phyloP scores from a whole-genome alignment of 2,888 invertebrate species.

The Micoletzkya japonica region DNA sequence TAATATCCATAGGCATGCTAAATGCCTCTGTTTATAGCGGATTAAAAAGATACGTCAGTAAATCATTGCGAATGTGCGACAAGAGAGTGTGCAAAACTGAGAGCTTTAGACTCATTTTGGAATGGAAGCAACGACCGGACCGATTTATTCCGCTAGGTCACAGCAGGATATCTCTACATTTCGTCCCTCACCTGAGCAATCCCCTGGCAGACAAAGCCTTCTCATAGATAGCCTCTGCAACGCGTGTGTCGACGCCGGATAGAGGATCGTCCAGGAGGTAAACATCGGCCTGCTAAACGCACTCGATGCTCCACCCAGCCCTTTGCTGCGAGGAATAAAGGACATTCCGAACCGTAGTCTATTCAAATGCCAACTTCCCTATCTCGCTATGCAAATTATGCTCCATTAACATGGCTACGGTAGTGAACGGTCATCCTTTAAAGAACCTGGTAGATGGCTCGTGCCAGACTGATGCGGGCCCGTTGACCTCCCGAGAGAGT shows the following conservation, averaged over 20 bases:
- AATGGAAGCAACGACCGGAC: too few relatives aligned
- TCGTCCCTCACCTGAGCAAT: constrained; percentile 4
- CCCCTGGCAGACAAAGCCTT: constrained; percentile 8
- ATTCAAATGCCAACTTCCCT: not conserved
- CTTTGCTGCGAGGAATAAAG: constrained; percentile 1
- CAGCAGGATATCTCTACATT: too few relatives aligned
- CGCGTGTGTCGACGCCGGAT: constrained; percentile 93
- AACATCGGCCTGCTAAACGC: constrained; percentile 73
- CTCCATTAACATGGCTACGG: not conserved
- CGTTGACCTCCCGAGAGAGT: constrained; percentile 87
- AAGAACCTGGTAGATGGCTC: constrained; percentile 82
- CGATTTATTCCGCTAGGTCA: too few relatives aligned
- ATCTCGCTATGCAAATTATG: not conserved
- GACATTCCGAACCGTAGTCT: too few relatives aligned
- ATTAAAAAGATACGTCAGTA: constrained; percentile 16
- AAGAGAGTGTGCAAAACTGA: too few relatives aligned
- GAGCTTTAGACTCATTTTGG: too few relatives aligned
- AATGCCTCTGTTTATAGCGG: too few relatives aligned
- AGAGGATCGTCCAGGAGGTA: constrained; percentile 91
- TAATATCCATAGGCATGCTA: too few relatives aligned
- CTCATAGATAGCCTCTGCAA: constrained; percentile 76
- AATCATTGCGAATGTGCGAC: too few relatives aligned
- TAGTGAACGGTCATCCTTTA: not conserved
- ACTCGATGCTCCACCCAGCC: too few relatives aligned
- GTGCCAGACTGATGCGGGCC: constrained; percentile 85